These are phyloP conservation scores for Coenobita brevimanus DNA, from an alignment of 1,140 invertebrate genomes.

Conservation along the genomic window DNA sequence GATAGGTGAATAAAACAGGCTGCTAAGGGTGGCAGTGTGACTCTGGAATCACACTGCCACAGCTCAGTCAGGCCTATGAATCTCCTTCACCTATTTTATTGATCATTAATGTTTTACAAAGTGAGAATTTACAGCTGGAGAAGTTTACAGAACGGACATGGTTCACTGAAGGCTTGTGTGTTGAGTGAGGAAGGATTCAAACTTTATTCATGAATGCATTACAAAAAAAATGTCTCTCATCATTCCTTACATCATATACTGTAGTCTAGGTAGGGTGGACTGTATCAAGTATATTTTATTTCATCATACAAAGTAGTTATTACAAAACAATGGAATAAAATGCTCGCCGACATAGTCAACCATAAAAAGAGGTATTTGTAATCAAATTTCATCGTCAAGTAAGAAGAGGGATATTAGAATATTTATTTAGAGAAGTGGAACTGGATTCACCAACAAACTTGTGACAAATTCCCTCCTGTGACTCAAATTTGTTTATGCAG, in stretches of 20 bases:
- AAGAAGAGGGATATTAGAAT: too few relatives aligned
- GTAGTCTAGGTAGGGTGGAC: constrained; percentile 14
- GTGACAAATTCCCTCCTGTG: too few relatives aligned
- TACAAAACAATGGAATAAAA: constrained; percentile 28
- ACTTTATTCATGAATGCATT: constrained; percentile 57
- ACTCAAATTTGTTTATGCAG: too few relatives aligned
- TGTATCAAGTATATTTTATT: constrained; percentile 44
- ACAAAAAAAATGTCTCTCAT: constrained; percentile 40
- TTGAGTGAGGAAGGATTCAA: constrained; percentile 43
- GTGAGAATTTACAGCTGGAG: constrained; percentile 53
- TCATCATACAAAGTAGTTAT: constrained; percentile 33
- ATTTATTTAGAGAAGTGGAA: too few relatives aligned
- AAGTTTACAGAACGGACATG: constrained; percentile 30
- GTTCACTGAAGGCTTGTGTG: constrained; percentile 37
- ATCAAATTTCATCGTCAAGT: too few relatives aligned
- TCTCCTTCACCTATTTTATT: constrained; percentile 61
- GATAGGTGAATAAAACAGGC: constrained; percentile 64
- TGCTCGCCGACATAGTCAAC: background rate
- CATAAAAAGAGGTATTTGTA: background rate
- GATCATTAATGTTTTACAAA: constrained; percentile 45
- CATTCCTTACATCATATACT: background rate
- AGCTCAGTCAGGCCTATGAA: constrained; percentile 40
- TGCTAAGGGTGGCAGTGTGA: constrained; percentile 35
- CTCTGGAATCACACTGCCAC: constrained; percentile 33
- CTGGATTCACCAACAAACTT: too few relatives aligned